Evolutionary conservation across 1,140 invertebrate species (phyloP), one percentile per base, ranked within the genome.

Genomic region (Halictus rubicundus): DNA sequence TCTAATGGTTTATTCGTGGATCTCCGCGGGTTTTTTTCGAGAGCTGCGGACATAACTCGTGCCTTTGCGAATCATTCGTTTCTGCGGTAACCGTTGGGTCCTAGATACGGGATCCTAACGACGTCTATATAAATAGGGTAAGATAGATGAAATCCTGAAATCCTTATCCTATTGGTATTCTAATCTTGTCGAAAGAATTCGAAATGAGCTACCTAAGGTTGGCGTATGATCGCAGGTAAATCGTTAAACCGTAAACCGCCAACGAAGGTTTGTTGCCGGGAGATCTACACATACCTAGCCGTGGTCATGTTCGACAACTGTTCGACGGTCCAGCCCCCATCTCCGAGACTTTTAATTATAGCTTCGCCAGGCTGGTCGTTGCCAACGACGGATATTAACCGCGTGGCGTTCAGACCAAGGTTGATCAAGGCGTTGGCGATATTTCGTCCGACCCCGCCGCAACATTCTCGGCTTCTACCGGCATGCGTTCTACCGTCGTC

Each of bases 391-490:
- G 97, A 97, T 68, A 99, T 93, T 52, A 99, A 94, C 64, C 95
- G 93, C 0, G 96, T 95, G 3, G 93, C 89, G 9, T 93, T 81
- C 39, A 92, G 94, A 25, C 95, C 95, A 8, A 99, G 93, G 83
- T 96, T 95, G 69, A 94, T 94, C 12, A 99, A 92, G 63, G 96
- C 96, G 83, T 98, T 97, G 0, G 97, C 96, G n/a, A 99, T 94
- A 89, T 99, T 99, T 49, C 98, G 94, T 0, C 95, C 98, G 0
- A 99, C 98, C 16, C 98, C 98, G 5, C 98, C 98, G 19, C 94
- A 95, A 59, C 94, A 94, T 76, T 94, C 93, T n/a, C 93, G 92
- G 61, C 95, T 95, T 72, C 92, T 91, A 14, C 96, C 95, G 1
- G 89, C 88, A 86, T 97, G 95, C n/a, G 96, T 98, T 80, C 96